These are phyloP conservation scores for Axis porcinus DNA, from an alignment of 2,113 vertebrate species.

Conservation along the genomic window DNA sequence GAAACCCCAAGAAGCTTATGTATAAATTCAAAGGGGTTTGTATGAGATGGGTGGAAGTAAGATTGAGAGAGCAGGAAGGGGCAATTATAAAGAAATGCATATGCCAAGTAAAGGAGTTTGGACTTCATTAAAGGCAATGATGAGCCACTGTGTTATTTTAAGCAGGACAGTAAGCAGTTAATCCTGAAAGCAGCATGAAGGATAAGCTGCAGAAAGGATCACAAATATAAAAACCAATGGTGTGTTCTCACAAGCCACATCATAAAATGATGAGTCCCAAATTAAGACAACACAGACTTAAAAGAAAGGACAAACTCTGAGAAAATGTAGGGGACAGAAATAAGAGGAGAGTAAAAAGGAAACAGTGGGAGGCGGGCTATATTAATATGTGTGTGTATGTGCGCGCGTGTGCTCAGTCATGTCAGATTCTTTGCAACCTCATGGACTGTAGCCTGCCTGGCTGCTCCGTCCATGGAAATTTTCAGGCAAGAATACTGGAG, in stretches of 20 bases:
- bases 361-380: neutral
- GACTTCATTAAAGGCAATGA: neutral
- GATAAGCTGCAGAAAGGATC: neutral
- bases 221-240: neutral
- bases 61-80: neutral
- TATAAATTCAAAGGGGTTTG: neutral
- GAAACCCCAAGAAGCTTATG: neutral
- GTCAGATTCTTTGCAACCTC: neutral
- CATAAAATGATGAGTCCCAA: neutral
- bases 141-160: neutral
- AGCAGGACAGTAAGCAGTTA: neutral
- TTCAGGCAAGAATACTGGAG: neutral
- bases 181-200: neutral
- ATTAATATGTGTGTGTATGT: neutral
- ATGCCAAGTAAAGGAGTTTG: neutral
- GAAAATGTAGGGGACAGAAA: neutral
- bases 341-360: neutral
- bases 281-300: neutral
- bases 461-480: neutral
- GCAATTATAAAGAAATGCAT: neutral
- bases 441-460: neutral
- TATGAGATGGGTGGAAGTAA: neutral
- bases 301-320: neutral
- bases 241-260: neutral
- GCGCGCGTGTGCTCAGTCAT: neutral